A percentile compares a stretch with the other conserved stretches of the same genome.
Conservation (phyloP, 2,797 vertebrate species). For the Mormyrus proboscirostris region DNA sequence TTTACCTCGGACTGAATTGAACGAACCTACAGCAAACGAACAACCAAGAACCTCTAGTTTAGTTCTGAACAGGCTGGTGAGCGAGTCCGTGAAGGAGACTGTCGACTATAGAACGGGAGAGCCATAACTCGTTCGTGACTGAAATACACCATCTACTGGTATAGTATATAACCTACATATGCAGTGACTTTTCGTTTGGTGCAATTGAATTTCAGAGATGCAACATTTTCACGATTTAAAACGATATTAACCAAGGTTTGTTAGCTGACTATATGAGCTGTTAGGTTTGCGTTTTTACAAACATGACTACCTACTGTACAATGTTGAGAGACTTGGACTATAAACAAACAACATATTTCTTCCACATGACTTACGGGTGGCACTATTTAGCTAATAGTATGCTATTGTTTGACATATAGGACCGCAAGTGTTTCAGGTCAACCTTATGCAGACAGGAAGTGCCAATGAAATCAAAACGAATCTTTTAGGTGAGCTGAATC, state of each 20-base stretch:
- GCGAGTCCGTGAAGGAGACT: not conserved
- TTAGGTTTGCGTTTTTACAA: not conserved
- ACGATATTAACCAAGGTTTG: not conserved
- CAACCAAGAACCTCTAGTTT: no score
- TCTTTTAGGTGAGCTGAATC: not conserved
- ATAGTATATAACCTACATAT: not conserved
- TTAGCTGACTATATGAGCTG: not conserved
- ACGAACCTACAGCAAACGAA: no score
- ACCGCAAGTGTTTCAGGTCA: not conserved
- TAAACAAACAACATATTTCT: not conserved
- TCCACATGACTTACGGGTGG: not conserved
- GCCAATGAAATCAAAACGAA: not conserved
- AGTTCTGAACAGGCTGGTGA: no score
- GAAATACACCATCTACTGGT: not conserved
- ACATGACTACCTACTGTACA: not conserved
- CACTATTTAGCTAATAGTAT: not conserved
- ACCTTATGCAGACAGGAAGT: not conserved
- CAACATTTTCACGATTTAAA: not conserved
- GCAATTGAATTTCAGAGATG: not conserved
- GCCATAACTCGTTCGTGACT: not conserved
- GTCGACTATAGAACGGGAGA: not conserved
- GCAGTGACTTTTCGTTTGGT: not conserved
- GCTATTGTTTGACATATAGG: not conserved
- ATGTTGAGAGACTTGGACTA: not conserved
- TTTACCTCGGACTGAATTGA: not conserved